phyloP scores from a whole-genome alignment of 1,140 invertebrate genomes.

The Thaumatotibia leucotreta region DNA sequence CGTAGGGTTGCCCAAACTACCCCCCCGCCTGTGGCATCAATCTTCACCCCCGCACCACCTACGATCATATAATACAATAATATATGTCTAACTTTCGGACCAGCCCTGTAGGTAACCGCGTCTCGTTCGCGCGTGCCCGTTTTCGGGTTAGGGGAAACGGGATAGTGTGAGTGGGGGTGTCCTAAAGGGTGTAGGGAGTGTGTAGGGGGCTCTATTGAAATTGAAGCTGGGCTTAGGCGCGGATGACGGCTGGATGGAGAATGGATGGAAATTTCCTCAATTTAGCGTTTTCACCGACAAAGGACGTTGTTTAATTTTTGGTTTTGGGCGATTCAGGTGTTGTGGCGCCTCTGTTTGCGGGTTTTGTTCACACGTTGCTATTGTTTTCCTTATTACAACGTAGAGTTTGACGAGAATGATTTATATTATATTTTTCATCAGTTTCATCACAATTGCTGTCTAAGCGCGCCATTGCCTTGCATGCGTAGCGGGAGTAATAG shows the following conservation, averaged over 20 bases:
- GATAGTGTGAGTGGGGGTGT: slow-evolving; percentile 52
- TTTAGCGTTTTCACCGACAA: slow-evolving; percentile 75
- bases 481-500: too few relatives aligned
- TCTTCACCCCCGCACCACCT: slow-evolving; percentile 70
- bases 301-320: slow-evolving; percentile 75
- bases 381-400: neutral
- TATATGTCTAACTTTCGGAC: slow-evolving; percentile 76
- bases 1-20: slow-evolving; percentile 73
- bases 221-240: slow-evolving; percentile 74
- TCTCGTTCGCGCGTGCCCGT: slow-evolving; percentile 28
- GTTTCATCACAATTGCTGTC: too few relatives aligned
- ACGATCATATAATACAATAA: slow-evolving; percentile 74
- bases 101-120: slow-evolving; percentile 62
- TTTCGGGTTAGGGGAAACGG: slow-evolving; percentile 25
- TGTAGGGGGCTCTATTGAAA: slow-evolving; percentile 73
- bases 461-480: too few relatives aligned
- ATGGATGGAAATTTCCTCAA: slow-evolving; percentile 76
- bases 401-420: neutral
- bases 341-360: slow-evolving; percentile 9
- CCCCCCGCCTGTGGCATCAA: slow-evolving; percentile 63
- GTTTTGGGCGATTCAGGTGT: slow-evolving; percentile 65
- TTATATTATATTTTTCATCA: neutral
- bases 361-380: slow-evolving; percentile 8
- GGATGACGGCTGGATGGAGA: slow-evolving; percentile 74
- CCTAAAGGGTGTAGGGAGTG: slow-evolving; percentile 72